phyloP scores from a whole-genome alignment of 2,888 invertebrate species.

The Melanostoma mellinum region DNA sequence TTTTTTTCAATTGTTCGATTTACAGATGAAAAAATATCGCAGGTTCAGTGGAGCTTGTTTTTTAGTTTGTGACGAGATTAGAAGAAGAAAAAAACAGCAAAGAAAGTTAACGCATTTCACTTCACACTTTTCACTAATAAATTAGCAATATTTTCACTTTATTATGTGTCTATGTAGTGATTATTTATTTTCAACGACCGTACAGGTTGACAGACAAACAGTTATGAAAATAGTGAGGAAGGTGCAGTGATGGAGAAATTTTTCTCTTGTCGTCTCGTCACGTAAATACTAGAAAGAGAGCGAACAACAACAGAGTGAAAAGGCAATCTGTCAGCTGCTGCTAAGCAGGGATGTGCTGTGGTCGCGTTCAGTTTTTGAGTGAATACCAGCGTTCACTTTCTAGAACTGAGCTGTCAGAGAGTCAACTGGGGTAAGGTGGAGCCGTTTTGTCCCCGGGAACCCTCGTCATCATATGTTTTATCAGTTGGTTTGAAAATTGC shows the following conservation, averaged over 20 bases:
- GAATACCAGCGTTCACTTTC: no score
- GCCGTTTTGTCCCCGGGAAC: no score
- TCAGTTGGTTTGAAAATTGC: no score
- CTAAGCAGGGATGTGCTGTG: conserved; percentile 13
- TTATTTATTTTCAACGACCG: neutral
- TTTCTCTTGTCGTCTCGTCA: conserved; percentile 18
- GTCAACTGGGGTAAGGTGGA: no score
- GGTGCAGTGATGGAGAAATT: conserved; percentile 37
- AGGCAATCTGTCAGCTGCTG: conserved; percentile 36
- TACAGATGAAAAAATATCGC: neutral
- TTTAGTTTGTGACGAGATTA: no score
- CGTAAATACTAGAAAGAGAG: conserved; percentile 43
- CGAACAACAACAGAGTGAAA: neutral
- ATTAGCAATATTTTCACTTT: neutral
- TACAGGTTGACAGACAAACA: conserved; percentile 34
- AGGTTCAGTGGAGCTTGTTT: no score
- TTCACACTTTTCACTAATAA: neutral
- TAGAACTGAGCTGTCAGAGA: no score
- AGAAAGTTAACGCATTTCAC: conserved; percentile 45
- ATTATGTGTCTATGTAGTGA: neutral
- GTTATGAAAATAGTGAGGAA: conserved; percentile 46
- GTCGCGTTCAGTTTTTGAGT: neutral
- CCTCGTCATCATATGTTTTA: no score
- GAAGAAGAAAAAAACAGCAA: neutral
- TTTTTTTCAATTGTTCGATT: neutral